Evolutionary conservation across 2,888 invertebrate species (phyloP).

Genomic region (Lithophane socia): DNA sequence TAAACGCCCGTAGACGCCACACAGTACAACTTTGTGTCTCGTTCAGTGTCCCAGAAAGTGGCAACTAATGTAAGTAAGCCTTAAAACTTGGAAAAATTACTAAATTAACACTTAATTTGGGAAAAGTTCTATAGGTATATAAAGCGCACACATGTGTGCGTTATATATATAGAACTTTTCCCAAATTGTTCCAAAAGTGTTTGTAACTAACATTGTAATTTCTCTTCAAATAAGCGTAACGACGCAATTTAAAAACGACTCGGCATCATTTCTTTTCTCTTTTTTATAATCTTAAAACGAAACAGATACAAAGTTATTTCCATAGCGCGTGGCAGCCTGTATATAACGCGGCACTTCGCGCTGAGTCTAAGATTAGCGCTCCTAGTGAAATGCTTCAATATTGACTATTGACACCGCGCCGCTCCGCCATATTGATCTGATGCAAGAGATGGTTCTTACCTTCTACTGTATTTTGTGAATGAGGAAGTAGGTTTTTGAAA

Average conservation of each 20-base stretch:
- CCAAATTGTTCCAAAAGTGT: not conserved
- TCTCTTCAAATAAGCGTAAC: not conserved
- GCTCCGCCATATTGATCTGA: slow-evolving; percentile 53
- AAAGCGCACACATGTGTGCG: too few species aligned
- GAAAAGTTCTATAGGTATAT: too few species aligned
- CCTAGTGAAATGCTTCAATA: slow-evolving; percentile 50
- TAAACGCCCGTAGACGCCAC: too few species aligned
- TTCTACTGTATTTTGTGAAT: slow-evolving; percentile 7
- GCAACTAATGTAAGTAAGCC: not conserved
- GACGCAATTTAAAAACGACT: not conserved
- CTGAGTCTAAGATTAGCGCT: slow-evolving; percentile 58
- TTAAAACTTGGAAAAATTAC: not conserved
- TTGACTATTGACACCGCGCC: slow-evolving; percentile 58
- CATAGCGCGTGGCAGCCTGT: slow-evolving; percentile 9
- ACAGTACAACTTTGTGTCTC: too few species aligned
- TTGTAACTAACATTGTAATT: not conserved
- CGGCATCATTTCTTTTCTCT: not conserved
- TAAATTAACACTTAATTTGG: too few species aligned
- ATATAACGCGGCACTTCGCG: slow-evolving; percentile 30
- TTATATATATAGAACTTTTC: not conserved
- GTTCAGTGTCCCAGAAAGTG: too few species aligned
- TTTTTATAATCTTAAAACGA: not conserved
- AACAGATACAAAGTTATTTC: slow-evolving; percentile 11
- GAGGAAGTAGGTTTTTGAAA: not conserved
- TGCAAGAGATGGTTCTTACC: slow-evolving; percentile 18